Conservation (phyloP, 53 echinoderm and acorn worm species). For the Temnopleurus reevesii region DNA sequence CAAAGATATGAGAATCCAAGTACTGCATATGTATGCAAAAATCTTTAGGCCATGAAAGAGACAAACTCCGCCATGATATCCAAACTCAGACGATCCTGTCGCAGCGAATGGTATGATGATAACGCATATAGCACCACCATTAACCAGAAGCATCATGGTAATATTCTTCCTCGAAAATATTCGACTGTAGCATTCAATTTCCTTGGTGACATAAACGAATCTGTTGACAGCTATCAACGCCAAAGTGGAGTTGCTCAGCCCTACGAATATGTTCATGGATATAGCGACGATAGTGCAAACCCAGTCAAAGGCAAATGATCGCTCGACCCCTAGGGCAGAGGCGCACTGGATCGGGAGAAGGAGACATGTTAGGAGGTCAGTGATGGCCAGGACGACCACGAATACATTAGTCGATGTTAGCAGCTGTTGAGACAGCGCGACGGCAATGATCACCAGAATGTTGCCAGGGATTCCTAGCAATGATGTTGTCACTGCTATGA, state of each 20-base stretch:
- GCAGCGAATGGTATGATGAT: too few relatives aligned
- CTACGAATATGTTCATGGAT: not conserved
- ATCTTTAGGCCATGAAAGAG: too few relatives aligned
- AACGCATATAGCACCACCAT: too few relatives aligned
- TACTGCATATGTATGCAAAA: too few relatives aligned
- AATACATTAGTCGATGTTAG: not conserved
- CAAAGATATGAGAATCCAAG: too few relatives aligned
- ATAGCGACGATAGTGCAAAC: not conserved
- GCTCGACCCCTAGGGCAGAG: not conserved
- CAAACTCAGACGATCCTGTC: too few relatives aligned
- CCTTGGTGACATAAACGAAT: not conserved
- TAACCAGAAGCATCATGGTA: not conserved
- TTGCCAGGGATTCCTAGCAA: not conserved
- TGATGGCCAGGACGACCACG: not conserved
- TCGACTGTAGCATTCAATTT: not conserved
- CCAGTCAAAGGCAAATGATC: not conserved
- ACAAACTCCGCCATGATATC: too few relatives aligned
- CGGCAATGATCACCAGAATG: not conserved
- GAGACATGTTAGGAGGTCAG: not conserved
- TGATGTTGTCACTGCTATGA: too few relatives aligned
- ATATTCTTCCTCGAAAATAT: not conserved
- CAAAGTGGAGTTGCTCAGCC: not conserved
- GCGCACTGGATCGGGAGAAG: not conserved
- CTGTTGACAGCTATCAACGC: not conserved
- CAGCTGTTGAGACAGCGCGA: not conserved